Conservation (phyloP, 2,888 invertebrate genomes). For the Eugnorisma glareosa region DNA sequence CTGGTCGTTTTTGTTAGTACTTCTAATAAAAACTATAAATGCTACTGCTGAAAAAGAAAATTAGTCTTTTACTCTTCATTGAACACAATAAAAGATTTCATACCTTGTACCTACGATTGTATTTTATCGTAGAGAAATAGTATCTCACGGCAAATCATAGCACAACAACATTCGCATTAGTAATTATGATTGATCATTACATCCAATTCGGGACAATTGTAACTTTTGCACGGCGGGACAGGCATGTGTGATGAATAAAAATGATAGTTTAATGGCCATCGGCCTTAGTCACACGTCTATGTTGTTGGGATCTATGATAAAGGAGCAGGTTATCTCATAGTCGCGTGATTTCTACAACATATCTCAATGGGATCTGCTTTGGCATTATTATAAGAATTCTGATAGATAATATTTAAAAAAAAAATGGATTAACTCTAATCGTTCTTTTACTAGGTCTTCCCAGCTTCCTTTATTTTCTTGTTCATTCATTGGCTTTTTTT, state of each 20-base stretch:
- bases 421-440: too few relatives aligned
- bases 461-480: neutral
- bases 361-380: too few relatives aligned
- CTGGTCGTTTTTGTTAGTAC: neutral
- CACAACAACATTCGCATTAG: constrained; percentile 14
- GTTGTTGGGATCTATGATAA: neutral
- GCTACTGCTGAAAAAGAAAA: neutral
- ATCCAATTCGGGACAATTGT: constrained; percentile 52
- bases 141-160: neutral
- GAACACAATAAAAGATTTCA: neutral
- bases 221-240: constrained; percentile 13
- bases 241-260: constrained; percentile 55
- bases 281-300: neutral
- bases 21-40: neutral
- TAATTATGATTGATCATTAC: constrained; percentile 38
- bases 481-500: neutral
- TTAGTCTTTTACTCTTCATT: neutral
- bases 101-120: neutral
- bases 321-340: neutral
- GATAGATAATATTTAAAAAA: neutral
- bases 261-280: constrained; percentile 56
- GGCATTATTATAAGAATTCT: too few relatives aligned
- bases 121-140: neutral
- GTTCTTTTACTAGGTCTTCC: neutral
- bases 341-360: neutral